Conservation (phyloP, 2,797 vertebrate species). For the Dallia pectoralis region DNA sequence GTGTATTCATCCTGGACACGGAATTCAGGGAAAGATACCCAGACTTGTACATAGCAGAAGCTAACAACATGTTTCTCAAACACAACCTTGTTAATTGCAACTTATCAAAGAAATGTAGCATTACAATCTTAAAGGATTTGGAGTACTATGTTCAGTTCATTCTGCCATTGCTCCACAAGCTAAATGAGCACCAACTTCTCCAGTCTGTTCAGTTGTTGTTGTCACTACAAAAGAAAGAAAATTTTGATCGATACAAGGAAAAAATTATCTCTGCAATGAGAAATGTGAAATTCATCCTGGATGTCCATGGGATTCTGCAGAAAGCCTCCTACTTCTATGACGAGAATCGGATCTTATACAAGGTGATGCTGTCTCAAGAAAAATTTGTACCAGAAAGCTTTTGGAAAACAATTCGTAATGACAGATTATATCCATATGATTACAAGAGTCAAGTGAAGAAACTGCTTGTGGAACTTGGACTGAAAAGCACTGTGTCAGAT, state of each 20-base stretch:
- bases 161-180: conserved; percentile 51
- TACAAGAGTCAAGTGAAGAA: accelerated
- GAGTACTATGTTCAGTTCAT: conserved; percentile 68
- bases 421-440: not conserved
- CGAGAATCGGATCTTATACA: conserved; percentile 49
- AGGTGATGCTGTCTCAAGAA: conserved; percentile 59
- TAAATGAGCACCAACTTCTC: conserved; percentile 52
- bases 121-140: conserved; percentile 53
- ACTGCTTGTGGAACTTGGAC: conserved; percentile 61
- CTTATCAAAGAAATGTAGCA: conserved; percentile 36
- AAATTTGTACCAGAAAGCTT: conserved; percentile 66
- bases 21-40: conserved; percentile 26
- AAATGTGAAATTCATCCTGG: conserved; percentile 55
- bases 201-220: conserved; percentile 62
- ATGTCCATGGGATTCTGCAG: conserved; percentile 54
- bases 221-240: accelerated
- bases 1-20: conserved; percentile 51
- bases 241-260: accelerated
- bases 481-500: conserved; percentile 63
- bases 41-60: conserved; percentile 47
- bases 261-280: conserved; percentile 53
- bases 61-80: conserved; percentile 58
- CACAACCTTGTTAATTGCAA: not conserved
- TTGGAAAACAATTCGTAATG: conserved; percentile 43
- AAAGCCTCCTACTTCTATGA: conserved; percentile 69